A percentile compares a stretch with the other conserved stretches of the same genome.
phyloP scores from a whole-genome alignment of 2,888 invertebrate species.

The Eudemis profundana region DNA sequence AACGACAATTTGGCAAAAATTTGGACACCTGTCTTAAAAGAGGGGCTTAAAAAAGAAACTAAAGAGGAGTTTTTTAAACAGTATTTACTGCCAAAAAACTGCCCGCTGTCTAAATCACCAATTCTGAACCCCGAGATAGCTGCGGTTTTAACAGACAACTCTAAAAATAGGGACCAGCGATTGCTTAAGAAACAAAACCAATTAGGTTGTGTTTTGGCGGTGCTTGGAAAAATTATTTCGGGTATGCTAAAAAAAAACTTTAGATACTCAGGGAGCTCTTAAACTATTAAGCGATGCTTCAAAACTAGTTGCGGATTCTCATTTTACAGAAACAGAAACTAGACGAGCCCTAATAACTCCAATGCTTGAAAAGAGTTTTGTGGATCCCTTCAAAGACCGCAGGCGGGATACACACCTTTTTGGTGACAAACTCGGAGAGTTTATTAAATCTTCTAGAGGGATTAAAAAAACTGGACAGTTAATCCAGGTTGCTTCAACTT shows the following conservation, averaged over 20 bases:
- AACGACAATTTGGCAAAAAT: slow-evolving; percentile 14
- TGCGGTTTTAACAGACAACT: slow-evolving; percentile 11
- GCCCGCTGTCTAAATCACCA: slow-evolving; percentile 14
- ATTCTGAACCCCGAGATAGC: slow-evolving; percentile 36
- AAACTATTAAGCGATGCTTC: too few species aligned
- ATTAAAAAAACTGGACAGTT: slow-evolving; percentile 32
- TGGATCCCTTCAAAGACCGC: slow-evolving; percentile 27
- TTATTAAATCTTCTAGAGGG: slow-evolving; percentile 20
- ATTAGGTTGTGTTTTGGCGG: neutral
- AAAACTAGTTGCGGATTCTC: slow-evolving; percentile 31
- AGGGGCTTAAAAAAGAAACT: slow-evolving; percentile 23
- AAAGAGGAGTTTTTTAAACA: slow-evolving; percentile 21
- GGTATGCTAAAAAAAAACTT: slow-evolving; percentile 9
- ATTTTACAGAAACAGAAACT: slow-evolving; percentile 30
- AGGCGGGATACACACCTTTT: slow-evolving; percentile 30
- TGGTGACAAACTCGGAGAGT: slow-evolving; percentile 29
- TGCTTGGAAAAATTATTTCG: neutral
- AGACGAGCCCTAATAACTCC: slow-evolving; percentile 22
- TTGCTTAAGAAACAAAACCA: slow-evolving; percentile 1
- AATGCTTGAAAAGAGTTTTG: slow-evolving; percentile 25
- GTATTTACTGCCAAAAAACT: slow-evolving; percentile 19
- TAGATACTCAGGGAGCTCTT: neutral
- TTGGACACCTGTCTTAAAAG: slow-evolving; percentile 11
- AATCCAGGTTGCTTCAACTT: slow-evolving; percentile 13
- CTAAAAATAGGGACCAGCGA: slow-evolving; percentile 12